Conservation (phyloP, 2,888 invertebrate genomes). For the Meghimatium bilineatum region DNA sequence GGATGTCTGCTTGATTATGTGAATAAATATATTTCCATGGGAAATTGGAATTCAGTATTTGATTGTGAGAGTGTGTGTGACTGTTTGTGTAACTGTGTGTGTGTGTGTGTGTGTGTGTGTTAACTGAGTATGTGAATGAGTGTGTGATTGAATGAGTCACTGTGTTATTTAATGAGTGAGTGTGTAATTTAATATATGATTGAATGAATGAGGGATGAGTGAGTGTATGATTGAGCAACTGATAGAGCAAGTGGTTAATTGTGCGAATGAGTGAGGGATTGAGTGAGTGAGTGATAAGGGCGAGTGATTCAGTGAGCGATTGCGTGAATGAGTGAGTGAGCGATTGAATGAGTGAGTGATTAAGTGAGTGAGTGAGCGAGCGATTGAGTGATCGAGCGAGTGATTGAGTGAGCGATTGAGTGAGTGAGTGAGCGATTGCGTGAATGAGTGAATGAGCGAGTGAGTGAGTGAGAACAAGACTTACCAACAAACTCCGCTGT, state of each 20-base stretch:
- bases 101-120: no score
- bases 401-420: background rate
- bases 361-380: background rate
- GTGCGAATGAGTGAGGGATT: background rate
- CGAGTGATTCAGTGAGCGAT: background rate
- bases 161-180: constrained; percentile 16
- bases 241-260: background rate
- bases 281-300: background rate
- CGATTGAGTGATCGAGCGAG: background rate
- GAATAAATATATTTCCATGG: no score
- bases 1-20: no score
- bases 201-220: background rate
- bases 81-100: no score
- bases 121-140: constrained; percentile 19
- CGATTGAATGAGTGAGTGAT: background rate
- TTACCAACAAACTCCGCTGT: constrained; percentile 81
- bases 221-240: background rate
- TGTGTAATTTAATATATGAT: constrained; percentile 2
- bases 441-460: background rate
- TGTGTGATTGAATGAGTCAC: constrained; percentile 19
- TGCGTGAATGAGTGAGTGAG: background rate
- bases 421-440: background rate
- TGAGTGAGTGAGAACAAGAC: constrained; percentile 24
- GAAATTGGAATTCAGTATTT: no score
- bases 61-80: no score